A percentile compares a stretch with the other conserved stretches of the same genome.
Conservation (phyloP, 2,888 invertebrate genomes). For the Myathropa florea region DNA sequence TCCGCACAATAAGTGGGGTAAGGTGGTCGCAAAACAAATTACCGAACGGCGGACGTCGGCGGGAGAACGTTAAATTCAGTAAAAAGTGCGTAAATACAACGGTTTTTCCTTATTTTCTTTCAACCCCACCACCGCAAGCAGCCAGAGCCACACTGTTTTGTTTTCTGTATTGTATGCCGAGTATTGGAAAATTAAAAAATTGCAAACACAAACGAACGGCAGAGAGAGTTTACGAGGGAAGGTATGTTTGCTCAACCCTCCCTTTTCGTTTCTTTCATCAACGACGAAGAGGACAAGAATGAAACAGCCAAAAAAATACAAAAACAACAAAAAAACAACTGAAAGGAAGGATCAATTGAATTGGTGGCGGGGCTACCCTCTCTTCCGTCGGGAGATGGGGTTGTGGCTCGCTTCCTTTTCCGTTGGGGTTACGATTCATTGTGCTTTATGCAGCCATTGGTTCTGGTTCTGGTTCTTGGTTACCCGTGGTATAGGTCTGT, state of each 20-base stretch:
- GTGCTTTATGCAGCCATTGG: slow-evolving; percentile 40
- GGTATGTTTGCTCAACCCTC: not conserved
- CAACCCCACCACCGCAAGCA: not conserved
- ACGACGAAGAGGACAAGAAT: not conserved
- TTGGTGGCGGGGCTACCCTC: slow-evolving; percentile 21
- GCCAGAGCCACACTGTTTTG: not conserved
- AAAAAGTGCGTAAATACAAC: slow-evolving; percentile 40
- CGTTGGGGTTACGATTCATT: slow-evolving; percentile 38
- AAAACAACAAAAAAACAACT: not conserved
- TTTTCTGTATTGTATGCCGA: slow-evolving; percentile 9
- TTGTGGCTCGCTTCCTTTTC: slow-evolving; percentile 21
- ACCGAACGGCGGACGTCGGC: not conserved
- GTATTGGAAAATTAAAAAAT: slow-evolving; percentile 62
- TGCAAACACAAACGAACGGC: slow-evolving; percentile 9
- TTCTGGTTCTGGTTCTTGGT: not conserved
- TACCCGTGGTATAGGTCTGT: too few relatives aligned
- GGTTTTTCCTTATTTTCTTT: slow-evolving; percentile 6
- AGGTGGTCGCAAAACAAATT: slow-evolving; percentile 10
- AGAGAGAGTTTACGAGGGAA: not conserved
- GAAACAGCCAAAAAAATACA: slow-evolving; percentile 17
- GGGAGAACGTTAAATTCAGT: slow-evolving; percentile 58
- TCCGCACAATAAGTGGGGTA: not conserved
- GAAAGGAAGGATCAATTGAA: slow-evolving; percentile 58
- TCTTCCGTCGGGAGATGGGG: not conserved
- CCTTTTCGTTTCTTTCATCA: not conserved